Percentiles rank a stretch among this genome's conserved stretches.
Evolutionary conservation across 1,140 invertebrate species (phyloP).

Genomic region (Neelides sp.): DNA sequence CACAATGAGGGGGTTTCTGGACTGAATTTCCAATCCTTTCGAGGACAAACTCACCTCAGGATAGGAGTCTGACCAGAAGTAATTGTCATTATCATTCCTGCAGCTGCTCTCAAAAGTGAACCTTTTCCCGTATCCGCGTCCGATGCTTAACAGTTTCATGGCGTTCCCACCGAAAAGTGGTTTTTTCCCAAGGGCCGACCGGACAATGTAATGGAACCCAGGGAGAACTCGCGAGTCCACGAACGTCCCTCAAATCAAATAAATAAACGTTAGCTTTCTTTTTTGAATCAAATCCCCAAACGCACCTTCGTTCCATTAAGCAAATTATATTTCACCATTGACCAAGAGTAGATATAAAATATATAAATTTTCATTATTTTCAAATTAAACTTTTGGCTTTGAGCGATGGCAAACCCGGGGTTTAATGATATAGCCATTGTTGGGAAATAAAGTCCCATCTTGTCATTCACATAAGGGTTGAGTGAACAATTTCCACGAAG

Average conservation of each 20-base stretch:
- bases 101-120: slow-evolving; percentile 56
- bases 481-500: too few species aligned
- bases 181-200: slow-evolving; percentile 46
- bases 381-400: neutral
- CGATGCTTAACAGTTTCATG: slow-evolving; percentile 49
- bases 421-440: neutral
- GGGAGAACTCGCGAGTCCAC: slow-evolving; percentile 57
- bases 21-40: slow-evolving; percentile 49
- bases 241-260: slow-evolving; percentile 47
- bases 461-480: too few species aligned
- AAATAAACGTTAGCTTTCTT: too few species aligned
- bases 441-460: too few species aligned
- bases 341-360: too few species aligned
- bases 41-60: slow-evolving; percentile 55
- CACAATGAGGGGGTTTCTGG: too few species aligned
- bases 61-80: slow-evolving; percentile 65
- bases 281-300: neutral
- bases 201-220: slow-evolving; percentile 58
- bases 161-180: slow-evolving; percentile 52
- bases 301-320: neutral
- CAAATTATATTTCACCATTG: neutral
- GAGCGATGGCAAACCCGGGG: neutral
- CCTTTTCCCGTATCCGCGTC: slow-evolving; percentile 61
- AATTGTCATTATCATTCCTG: slow-evolving; percentile 51
- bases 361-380: too few species aligned